Evolutionary conservation across 1,140 invertebrate genomes (phyloP), one percentile per base, ranked within the genome.

Genomic region (Drosophila kohkoa): DNA sequence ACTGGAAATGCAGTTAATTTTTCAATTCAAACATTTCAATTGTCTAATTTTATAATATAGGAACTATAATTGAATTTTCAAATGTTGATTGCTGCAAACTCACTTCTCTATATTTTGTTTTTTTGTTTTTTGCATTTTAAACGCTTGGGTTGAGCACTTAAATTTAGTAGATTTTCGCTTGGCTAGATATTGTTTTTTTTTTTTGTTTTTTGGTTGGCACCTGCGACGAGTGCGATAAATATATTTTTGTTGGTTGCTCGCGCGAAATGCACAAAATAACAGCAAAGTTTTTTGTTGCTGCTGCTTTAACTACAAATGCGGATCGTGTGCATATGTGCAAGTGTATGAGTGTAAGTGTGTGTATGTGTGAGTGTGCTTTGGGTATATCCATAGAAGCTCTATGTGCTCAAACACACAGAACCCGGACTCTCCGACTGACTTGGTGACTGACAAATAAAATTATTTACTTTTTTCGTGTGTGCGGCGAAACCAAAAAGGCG

Each of bases 391-490:
- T 65, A 55, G 52, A 77, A 58, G 35, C 54, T 63, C 48, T 68
- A 68, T 77, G 43, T 64, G 65, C 60, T 49, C 72, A 58, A 57
- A 75, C 66, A 70, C 66, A 75, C 72, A 70, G 72, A 75, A 75
- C 72, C 72, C 72, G 72, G 66, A 75, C 66, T 70, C 66, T 70
- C 72, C 43, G 6, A 70, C 72, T 75, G 72, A 75, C 48, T 62
- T 51, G 51, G 13, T 51, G 60, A 25, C 71, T 81, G 75, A 68
- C 82, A 87, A 86, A 86, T 85, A 64, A 70, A 79, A 88, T 88
- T 88, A 87, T 87, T 87, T 87, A 88, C 79, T 87, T 78, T 88
- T 78, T 81, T 55, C n/a, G 52, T 30, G 30, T 86, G 82, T 69
- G 75, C 69, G 63, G 77, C 73, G 35, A 64, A 86, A 81, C 55